Percentiles rank a stretch among this genome's conserved stretches.
phyloP scores from a whole-genome alignment of 2,113 vertebrate species.

The Ascaphus truei region DNA sequence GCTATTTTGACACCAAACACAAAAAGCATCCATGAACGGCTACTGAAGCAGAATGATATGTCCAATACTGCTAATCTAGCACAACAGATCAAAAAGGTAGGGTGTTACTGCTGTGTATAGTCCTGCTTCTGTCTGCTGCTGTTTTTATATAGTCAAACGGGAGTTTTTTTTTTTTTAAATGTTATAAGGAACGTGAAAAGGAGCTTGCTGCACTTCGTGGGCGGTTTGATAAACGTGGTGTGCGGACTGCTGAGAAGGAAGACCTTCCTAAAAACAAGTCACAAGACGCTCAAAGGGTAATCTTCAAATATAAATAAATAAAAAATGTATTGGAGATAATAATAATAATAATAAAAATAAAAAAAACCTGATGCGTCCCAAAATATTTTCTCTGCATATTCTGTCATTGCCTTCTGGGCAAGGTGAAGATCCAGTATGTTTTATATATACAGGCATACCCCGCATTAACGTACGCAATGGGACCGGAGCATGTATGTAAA shows the following conservation, averaged over 20 bases:
- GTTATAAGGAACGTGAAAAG: slow-evolving; percentile 79
- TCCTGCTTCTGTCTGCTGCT: neutral
- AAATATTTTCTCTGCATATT: no score
- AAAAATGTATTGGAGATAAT: no score
- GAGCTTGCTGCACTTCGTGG: slow-evolving; percentile 83
- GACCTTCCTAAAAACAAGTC: slow-evolving; percentile 44
- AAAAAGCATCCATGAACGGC: slow-evolving; percentile 75
- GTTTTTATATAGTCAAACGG: neutral
- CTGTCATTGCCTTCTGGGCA: no score
- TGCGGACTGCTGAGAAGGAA: slow-evolving; percentile 67
- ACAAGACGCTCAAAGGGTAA: slow-evolving; percentile 61
- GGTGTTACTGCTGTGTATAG: no score
- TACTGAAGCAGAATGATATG: slow-evolving; percentile 65
- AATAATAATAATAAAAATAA: no score
- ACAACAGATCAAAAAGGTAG: slow-evolving; percentile 82
- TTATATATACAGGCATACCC: no score
- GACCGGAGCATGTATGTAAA: no score
- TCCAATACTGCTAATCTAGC: slow-evolving; percentile 74
- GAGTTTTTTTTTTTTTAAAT: neutral
- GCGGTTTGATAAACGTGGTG: slow-evolving; percentile 77
- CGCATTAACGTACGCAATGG: no score
- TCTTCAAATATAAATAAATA: no score
- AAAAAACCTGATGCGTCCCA: no score
- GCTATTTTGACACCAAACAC: slow-evolving; percentile 73
- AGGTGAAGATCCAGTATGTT: no score